Conservation (phyloP, 37 sponge, comb jelly and placozoan genomes). For the Ianthella basta region DNA sequence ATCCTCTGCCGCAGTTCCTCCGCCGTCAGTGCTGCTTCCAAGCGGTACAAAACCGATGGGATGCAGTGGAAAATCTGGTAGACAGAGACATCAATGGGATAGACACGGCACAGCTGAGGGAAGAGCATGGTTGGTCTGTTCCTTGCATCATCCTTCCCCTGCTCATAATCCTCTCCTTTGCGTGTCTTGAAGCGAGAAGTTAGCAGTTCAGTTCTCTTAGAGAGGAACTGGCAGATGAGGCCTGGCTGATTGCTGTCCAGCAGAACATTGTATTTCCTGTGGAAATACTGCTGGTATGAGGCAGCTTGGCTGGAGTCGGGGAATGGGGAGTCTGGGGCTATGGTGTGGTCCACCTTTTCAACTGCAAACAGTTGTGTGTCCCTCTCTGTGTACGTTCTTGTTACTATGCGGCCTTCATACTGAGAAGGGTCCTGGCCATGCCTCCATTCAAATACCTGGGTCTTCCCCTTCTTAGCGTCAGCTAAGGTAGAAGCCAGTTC, state of each 20-base stretch:
- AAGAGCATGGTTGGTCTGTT: conserved; percentile 41
- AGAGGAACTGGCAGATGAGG: conserved; percentile 48
- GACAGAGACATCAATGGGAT: conserved; percentile 60
- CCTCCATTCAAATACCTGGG: background rate
- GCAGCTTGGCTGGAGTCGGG: conserved; percentile 6
- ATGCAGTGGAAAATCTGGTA: conserved; percentile 66
- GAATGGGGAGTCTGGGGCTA: conserved; percentile 46
- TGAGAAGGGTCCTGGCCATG: background rate
- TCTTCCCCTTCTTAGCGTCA: background rate
- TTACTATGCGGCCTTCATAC: background rate
- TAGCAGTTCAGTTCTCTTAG: conserved; percentile 45
- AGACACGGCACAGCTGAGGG: conserved; percentile 68
- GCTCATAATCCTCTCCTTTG: conserved; percentile 42
- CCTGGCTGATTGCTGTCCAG: conserved; percentile 61
- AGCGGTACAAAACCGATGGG: conserved; percentile 86
- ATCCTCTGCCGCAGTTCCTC: conserved; percentile 56
- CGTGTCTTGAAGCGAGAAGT: conserved; percentile 57
- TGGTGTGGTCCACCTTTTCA: background rate
- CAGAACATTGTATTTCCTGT: conserved; percentile 42
- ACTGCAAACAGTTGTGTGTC: conserved; percentile 39
- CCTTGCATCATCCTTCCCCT: background rate
- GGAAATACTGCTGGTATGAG: conserved; percentile 58
- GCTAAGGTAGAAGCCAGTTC: conserved; percentile 25
- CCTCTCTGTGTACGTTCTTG: background rate
- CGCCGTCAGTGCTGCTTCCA: conserved; percentile 75